Evolutionary conservation across 2,113 vertebrate species (phyloP).

Genomic region (Tiliqua scincoides): DNA sequence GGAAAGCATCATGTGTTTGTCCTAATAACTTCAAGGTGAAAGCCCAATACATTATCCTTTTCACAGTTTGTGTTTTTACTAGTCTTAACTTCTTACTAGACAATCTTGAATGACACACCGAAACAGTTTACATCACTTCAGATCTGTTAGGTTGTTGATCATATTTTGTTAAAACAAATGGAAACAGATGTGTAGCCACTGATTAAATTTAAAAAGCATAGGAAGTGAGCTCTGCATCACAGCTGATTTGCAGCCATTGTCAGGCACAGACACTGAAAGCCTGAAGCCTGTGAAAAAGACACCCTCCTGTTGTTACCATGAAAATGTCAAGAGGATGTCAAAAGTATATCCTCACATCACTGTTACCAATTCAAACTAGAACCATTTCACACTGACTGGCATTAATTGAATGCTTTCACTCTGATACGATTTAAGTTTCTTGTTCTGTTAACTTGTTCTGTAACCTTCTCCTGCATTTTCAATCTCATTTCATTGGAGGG

Average conservation of each 20-base stretch:
- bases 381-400: neutral
- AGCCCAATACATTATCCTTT: slow-evolving; percentile 25
- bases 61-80: slow-evolving; percentile 45
- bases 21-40: slow-evolving; percentile 9
- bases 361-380: slow-evolving; percentile 47
- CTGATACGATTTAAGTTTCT: neutral
- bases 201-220: slow-evolving; percentile 73
- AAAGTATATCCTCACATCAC: slow-evolving; percentile 29
- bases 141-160: slow-evolving; percentile 67
- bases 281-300: slow-evolving; percentile 70
- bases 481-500: neutral
- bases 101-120: slow-evolving; percentile 55
- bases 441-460: neutral
- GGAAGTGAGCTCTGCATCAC: slow-evolving; percentile 49
- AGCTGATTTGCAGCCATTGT: slow-evolving; percentile 67
- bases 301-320: slow-evolving; percentile 62
- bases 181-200: slow-evolving; percentile 74
- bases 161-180: slow-evolving; percentile 74
- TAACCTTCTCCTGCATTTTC: neutral
- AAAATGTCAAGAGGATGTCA: slow-evolving; percentile 44
- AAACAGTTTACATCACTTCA: slow-evolving; percentile 59
- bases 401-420: neutral
- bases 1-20: neutral
- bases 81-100: slow-evolving; percentile 63
- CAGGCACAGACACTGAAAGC: slow-evolving; percentile 71